Conservation (phyloP, 1,140 invertebrate genomes). For the Cherax quadricarinatus region DNA sequence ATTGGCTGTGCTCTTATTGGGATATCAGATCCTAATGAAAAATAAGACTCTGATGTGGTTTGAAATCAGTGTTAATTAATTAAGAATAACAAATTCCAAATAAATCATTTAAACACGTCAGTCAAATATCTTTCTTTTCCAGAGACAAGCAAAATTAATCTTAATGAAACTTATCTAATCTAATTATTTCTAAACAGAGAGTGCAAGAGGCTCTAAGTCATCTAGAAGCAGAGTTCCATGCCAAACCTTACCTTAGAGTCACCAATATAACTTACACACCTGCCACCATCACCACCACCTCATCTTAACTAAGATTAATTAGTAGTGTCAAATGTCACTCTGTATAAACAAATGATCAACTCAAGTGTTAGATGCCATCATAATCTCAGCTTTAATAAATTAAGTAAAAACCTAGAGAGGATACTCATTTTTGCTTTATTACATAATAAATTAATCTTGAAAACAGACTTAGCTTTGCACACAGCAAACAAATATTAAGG, state of each 20-base stretch:
- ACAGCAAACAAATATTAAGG: neutral
- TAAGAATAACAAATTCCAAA: neutral
- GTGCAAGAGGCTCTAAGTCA: neutral
- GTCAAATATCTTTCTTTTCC: neutral
- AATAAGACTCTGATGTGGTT: neutral
- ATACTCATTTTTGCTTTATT: neutral
- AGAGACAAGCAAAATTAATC: neutral
- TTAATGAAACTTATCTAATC: neutral
- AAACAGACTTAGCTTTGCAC: neutral
- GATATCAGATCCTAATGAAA: neutral
- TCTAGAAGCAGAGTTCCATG: slow-evolving; percentile 39
- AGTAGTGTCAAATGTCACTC: neutral
- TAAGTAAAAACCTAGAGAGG: neutral
- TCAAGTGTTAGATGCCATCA: neutral
- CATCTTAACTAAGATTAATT: slow-evolving; percentile 14
- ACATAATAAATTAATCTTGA: neutral
- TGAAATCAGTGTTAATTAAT: too few relatives aligned
- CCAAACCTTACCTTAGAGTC: slow-evolving; percentile 34
- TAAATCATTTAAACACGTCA: neutral
- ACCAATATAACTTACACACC: neutral
- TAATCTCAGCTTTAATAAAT: neutral
- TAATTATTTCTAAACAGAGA: slow-evolving; percentile 11
- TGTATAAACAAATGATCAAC: neutral
- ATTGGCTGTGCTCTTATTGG: too few relatives aligned
- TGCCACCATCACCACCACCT: neutral